Base-by-base conservation (phyloP, 1,140 invertebrate species). In the Solen grandis region DNA sequence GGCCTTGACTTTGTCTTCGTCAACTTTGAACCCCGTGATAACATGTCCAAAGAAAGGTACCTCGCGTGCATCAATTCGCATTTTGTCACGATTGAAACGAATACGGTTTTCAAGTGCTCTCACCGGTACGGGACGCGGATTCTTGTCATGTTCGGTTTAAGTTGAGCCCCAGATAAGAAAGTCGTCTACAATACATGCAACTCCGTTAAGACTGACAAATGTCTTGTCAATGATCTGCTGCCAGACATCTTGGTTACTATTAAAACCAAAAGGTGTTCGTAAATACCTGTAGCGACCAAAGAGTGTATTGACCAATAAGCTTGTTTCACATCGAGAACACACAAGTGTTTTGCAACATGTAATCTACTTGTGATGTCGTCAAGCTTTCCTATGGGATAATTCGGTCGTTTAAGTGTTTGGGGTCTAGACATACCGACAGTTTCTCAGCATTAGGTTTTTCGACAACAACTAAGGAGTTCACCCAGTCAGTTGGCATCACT, bases 21-120 rank as follows among this genome's bases (percentile, higher is more conserved):
- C n/a, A 79, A 90, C 84, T 60, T 87, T 75, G 88, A 68, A 22
- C 81, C 80, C 60, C 77, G 66, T 60, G 90, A 86, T 72, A 92
- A 93, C 2, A 86, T 60, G 35, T 81, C 76, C 22, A 69, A 68
- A 16, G 46, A 72, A 80, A 52, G 76, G 69, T 19, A 31, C 62
- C 13, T 63, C 2, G 60, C n/a, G n/a, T n/a, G n/a, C n/a, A n/a
- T 90, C 90, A 3, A 86, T 87, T 19, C 54, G 13, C 29, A 19
- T 4, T 19, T 27, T 60, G 27, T 60, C 16, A 19, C 29, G 2
- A 27, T 60, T 1, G 57, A 52, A 52, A 52, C 16, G 22, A 16
- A 0, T n/a, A 52, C 16, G 16, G 16, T 52, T 52, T n/a, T n/a
- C 16, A 19, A 16, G 2, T 19, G 27, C 2, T n/a, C n/a, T n/a